These are phyloP conservation scores for Coptotermes formosanus DNA, from an alignment of 1,140 invertebrate genomes.

Conservation along the genomic window DNA sequence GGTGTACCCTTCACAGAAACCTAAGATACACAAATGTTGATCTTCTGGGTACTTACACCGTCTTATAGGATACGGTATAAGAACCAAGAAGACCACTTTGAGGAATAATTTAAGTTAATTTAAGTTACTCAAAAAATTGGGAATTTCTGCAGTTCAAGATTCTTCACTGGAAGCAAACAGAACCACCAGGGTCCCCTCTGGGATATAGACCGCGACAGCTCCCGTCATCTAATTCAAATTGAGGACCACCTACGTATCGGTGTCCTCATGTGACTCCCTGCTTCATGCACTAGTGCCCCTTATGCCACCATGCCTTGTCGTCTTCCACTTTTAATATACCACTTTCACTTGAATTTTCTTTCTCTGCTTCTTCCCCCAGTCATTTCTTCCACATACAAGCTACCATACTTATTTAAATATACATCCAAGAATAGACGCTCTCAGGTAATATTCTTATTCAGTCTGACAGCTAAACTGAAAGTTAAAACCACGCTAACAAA, in stretches of 20 bases:
- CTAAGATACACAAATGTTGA: too few relatives aligned
- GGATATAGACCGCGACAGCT: slow-evolving; percentile 1
- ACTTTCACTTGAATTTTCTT: neutral
- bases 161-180: neutral
- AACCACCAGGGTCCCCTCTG: neutral
- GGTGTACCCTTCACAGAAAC: too few relatives aligned
- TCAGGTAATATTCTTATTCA: too few relatives aligned
- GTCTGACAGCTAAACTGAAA: too few relatives aligned
- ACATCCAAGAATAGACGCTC: neutral
- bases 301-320: neutral
- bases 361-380: neutral
- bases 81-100: too few relatives aligned
- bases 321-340: neutral
- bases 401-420: neutral
- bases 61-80: too few relatives aligned
- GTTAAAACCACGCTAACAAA: too few relatives aligned
- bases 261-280: neutral
- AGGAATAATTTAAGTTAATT: too few relatives aligned
- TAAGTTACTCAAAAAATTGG: neutral
- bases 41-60: too few relatives aligned
- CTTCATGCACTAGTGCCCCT: neutral
- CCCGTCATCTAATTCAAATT: slow-evolving; percentile 12
- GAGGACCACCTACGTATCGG: neutral
- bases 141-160: neutral
- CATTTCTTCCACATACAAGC: neutral